Percentiles rank a stretch among this genome's conserved stretches.
These are phyloP conservation scores for Latheticus oryzae DNA, from an alignment of 2,888 invertebrate genomes.

Conservation along the genomic window DNA sequence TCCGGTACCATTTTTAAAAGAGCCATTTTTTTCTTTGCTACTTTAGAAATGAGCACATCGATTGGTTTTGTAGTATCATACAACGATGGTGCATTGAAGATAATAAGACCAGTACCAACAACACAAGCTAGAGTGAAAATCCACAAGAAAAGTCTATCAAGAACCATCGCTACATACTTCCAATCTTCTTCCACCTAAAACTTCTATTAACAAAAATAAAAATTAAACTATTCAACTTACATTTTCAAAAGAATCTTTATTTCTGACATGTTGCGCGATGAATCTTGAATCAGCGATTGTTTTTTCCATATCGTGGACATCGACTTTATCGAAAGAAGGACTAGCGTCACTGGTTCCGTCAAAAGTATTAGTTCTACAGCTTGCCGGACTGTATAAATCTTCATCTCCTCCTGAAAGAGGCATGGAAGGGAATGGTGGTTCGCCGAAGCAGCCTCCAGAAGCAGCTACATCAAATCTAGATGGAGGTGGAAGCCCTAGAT, in stretches of 20 bases:
- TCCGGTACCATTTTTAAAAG: conserved; percentile 87
- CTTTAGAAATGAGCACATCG: conserved; percentile 90
- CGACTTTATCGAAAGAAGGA: conserved; percentile 85
- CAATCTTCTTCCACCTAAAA: conserved; percentile 94
- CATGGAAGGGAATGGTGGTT: conserved; percentile 76
- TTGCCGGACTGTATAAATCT: conserved; percentile 81
- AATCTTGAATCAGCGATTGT: conserved; percentile 93
- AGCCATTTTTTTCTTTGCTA: conserved; percentile 90
- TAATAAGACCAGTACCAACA: conserved; percentile 88
- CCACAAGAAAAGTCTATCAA: conserved; percentile 96
- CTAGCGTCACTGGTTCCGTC: conserved; percentile 75
- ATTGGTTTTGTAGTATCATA: conserved; percentile 92
- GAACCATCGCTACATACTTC: conserved; percentile 97
- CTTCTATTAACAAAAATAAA: conserved; percentile 16
- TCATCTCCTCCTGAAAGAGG: conserved; percentile 83
- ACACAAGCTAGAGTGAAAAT: conserved; percentile 95
- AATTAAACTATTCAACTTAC: conserved; percentile 71
- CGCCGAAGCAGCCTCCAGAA: conserved; percentile 74
- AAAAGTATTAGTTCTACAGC: conserved; percentile 64
- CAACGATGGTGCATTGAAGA: conserved; percentile 90
- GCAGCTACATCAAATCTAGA: conserved; percentile 75
- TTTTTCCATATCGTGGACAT: conserved; percentile 88
- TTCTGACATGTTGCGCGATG: conserved; percentile 94
- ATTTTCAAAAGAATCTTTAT: conserved; percentile 94
- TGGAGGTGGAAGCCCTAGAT: conserved; percentile 56